phyloP scores from a whole-genome alignment of 2,797 vertebrate species.

The Pristis pectinata region DNA sequence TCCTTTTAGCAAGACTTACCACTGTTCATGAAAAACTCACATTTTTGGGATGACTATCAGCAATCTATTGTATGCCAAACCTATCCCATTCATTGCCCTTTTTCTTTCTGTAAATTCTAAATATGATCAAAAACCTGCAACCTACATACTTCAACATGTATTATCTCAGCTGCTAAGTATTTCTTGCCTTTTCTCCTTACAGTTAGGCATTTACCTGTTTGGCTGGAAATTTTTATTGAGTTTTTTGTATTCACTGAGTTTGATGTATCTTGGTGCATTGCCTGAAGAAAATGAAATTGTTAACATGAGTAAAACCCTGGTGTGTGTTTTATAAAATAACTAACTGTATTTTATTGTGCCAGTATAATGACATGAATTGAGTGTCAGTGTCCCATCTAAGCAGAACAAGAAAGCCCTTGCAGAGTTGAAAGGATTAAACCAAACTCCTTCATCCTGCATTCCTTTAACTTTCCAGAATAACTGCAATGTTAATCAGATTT shows the following conservation, averaged over 20 bases:
- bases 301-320: not conserved
- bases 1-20: too few relatives aligned
- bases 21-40: too few relatives aligned
- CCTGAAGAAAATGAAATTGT: conserved; percentile 1
- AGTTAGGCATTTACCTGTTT: conserved; percentile 3
- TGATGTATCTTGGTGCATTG: not conserved
- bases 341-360: not conserved
- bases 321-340: not conserved
- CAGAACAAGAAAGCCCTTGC: not conserved
- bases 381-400: not conserved
- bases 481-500: too few relatives aligned
- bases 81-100: too few relatives aligned
- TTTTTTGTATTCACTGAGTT: conserved; percentile 4
- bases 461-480: not conserved
- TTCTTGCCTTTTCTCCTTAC: not conserved
- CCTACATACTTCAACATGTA: not conserved
- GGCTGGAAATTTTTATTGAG: not conserved
- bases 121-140: too few relatives aligned
- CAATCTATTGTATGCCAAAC: too few relatives aligned
- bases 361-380: not conserved
- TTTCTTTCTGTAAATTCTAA: too few relatives aligned
- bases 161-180: not conserved
- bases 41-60: too few relatives aligned
- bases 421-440: not conserved
- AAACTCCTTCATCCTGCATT: not conserved